Evolutionary conservation across 2,113 vertebrate genomes (phyloP), one percentile per base, ranked within the genome.

Genomic region (Penelope pileata): DNA sequence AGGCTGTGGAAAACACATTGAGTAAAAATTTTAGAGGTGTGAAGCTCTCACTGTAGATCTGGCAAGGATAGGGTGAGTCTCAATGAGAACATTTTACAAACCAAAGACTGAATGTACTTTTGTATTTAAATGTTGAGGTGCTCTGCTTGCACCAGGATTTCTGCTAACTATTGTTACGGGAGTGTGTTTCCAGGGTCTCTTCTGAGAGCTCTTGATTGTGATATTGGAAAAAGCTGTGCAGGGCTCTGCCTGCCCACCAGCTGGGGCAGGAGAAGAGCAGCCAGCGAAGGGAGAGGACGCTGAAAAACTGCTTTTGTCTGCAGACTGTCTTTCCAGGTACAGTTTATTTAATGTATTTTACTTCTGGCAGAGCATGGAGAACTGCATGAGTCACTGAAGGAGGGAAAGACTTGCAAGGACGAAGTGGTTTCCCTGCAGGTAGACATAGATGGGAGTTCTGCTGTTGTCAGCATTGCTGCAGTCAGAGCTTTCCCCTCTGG

Each of bases 361-460:
- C 21, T 24, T 8, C 30, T 38, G 67, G 66, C 7, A 17, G 43
- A n/a, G 38, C 6, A 2, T 0, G 4, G 40, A 72, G 64, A 22
- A 3, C 9, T 10, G 13, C 3, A 1, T 4, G 81, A 22, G 72
- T 17, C n/a, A 9, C 32, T 0, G 2, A 3, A 5, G 36, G 4
- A 34, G n/a, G 30, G 16, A 16, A 30, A 32, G 51, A 7, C 38
- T 56, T 1, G 59, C 8, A 1, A 29, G 42, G 30, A 16, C 3
- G 1, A 32, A 0, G 10, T 7, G 9, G 48, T 27, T 42, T 17
- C 67, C 23, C 67, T 9, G 34, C n/a, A 16, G 63, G n/a, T 0
- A 3, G 38, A 26, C 16, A 10, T 2, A 67, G 60, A 0, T 11
- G 0, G 0, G 3, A 16, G 69, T 0, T 1, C 3, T 9, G 34